Evolutionary conservation across 2,113 vertebrate species (phyloP).

Genomic region (Apodemus speciosus): DNA sequence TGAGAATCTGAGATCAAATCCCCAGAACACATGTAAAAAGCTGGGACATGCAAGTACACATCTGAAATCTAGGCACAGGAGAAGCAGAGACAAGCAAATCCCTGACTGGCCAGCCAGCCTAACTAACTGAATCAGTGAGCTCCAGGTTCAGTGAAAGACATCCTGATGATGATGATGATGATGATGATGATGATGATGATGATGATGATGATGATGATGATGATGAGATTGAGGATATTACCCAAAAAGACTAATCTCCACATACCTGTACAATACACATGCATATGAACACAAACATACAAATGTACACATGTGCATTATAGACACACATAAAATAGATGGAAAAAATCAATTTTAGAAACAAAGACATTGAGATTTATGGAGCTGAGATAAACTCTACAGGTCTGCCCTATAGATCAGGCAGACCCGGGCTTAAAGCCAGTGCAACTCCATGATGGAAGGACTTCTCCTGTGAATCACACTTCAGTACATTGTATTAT

Average conservation of each 20-base stretch:
- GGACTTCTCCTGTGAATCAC: not conserved
- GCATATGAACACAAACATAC: not conserved
- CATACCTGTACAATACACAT: not conserved
- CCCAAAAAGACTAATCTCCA: not conserved
- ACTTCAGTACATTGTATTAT: not conserved
- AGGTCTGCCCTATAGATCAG: not conserved
- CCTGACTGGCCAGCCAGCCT: not conserved
- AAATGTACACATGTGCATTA: not conserved
- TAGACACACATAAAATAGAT: not conserved
- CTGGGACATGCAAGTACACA: not conserved
- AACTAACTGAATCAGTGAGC: not conserved
- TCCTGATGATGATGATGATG: not conserved
- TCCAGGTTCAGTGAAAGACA: not conserved
- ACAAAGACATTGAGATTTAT: not conserved
- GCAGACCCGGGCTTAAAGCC: not conserved
- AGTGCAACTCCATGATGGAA: not conserved
- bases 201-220: not conserved
- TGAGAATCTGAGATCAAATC: not conserved
- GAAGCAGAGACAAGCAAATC: too few relatives aligned
- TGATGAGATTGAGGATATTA: not conserved
- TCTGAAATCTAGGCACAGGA: not conserved
- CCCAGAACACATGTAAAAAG: not conserved
- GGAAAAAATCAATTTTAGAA: not conserved
- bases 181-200: not conserved
- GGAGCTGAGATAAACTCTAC: not conserved